Percentiles rank a stretch among this genome's conserved stretches.
phyloP scores from a whole-genome alignment of 2,113 vertebrate species.

The Spea multiplicata region DNA sequence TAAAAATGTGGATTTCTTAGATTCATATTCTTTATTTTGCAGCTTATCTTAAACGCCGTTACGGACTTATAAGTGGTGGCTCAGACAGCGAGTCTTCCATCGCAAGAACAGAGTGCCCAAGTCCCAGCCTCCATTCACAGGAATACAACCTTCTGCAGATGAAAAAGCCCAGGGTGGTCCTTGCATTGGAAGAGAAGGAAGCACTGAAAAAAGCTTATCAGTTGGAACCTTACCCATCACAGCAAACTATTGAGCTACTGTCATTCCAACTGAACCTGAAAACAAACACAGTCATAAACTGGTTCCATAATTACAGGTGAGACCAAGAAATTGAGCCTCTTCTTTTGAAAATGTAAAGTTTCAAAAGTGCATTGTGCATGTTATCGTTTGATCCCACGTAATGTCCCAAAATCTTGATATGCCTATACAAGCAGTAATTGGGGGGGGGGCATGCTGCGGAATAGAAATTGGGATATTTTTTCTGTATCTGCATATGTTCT shows the following conservation, averaged over 20 bases:
- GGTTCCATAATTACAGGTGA: conserved; percentile 98
- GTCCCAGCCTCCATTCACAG: conserved; percentile 75
- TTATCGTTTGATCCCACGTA: too few species aligned
- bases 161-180: conserved; percentile 92
- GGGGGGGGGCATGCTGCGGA: too few species aligned
- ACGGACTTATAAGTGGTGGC: conserved; percentile 84
- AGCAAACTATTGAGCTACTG: conserved; percentile 93
- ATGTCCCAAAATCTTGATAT: too few species aligned
- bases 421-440: too few species aligned
- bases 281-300: conserved; percentile 98
- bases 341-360: too few species aligned
- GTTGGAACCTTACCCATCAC: conserved; percentile 94
- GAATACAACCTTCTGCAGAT: conserved; percentile 86
- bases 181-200: conserved; percentile 93
- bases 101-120: conserved; percentile 81
- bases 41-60: conserved; percentile 95
- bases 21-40: neutral
- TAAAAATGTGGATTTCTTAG: too few species aligned
- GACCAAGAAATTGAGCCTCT: neutral
- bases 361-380: too few species aligned
- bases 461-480: too few species aligned
- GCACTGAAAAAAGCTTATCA: conserved; percentile 89
- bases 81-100: conserved; percentile 91
- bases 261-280: conserved; percentile 93
- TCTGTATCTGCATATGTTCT: too few species aligned